Base-by-base conservation (phyloP, 2,797 vertebrate species). In the Thalassophryne amazonica region DNA sequence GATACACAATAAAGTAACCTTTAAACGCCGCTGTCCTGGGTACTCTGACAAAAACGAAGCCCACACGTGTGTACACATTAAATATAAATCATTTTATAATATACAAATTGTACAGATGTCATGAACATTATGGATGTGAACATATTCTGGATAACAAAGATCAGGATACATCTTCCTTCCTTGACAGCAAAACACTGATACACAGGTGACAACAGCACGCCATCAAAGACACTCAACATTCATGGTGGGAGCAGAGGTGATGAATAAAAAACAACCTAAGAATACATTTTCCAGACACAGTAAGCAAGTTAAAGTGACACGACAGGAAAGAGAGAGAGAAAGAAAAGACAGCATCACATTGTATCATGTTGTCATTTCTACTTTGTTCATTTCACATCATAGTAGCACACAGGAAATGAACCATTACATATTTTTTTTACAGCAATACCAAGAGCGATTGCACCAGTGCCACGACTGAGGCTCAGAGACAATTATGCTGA, bases 81-180 rank as follows among this genome's bases (percentile, higher is more conserved):
- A 90, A 91, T 91, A 91, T 91, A 91, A 92, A 92, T 90, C 88
- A 85, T 89, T 91, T 91, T 92, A 89, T 92, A 88, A 88, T 89
- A 88, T 92, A 92, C 91, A 92, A 89, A 90, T 92, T 92, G 81
- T 92, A 91, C 91, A 92, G 85, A 86, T 86, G 84, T 80, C 85
- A 83, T 83, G 64, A 83, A 81, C 81, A 83, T 70, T 69, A 83
- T 74, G 76, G 80, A 84, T 63, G 67, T 76, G 60, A 63, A 81
- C 80, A 70, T 46, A 79, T 61, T 62, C 37, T 46, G 58, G 50
- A 82, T 67, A 77, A 67, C 64, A 69, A 75, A 82, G 69, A 82
- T 75, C 80, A 64, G 71, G 66, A 76, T 67, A 58, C 57, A 20
- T 60, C 78, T 55, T 73, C 73, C 69, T 45, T 63, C 47, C 53